These are phyloP conservation scores for Metellina segmentata DNA, from an alignment of 2,888 invertebrate genomes.

Conservation along the genomic window DNA sequence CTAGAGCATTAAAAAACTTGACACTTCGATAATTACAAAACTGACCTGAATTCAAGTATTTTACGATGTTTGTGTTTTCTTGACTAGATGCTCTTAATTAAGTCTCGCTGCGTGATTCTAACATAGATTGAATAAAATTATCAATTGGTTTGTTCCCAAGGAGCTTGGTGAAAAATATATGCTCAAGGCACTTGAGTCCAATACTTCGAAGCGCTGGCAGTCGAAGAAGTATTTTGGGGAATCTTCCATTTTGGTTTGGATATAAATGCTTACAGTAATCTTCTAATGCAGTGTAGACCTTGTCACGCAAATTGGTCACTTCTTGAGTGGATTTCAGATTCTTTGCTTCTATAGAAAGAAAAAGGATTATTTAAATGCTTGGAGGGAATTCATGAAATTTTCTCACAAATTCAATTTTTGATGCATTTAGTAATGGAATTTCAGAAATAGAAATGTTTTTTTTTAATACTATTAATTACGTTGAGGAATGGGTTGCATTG, in stretches of 20 bases:
- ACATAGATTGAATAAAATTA: constrained; percentile 90
- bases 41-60: constrained; percentile 9
- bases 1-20: not conserved
- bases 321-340: constrained; percentile 91
- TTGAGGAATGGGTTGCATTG: too few species aligned
- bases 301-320: constrained; percentile 93
- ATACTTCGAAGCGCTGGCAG: constrained; percentile 94
- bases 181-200: constrained; percentile 95
- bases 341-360: constrained; percentile 87
- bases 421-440: too few species aligned
- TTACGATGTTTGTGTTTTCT: not conserved
- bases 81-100: constrained; percentile 38
- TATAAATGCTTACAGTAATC: constrained; percentile 94
- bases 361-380: too few species aligned
- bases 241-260: constrained; percentile 95
- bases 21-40: constrained; percentile 2
- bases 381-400: too few species aligned
- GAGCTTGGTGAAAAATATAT: constrained; percentile 95
- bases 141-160: constrained; percentile 93
- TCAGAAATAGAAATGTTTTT: too few species aligned
- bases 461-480: too few species aligned
- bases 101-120: constrained; percentile 83
- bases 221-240: constrained; percentile 94
- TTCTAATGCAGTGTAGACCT: constrained; percentile 96
- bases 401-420: too few species aligned